These are phyloP conservation scores for Carollia perspicillata DNA, from an alignment of 2,113 vertebrate species.

Conservation along the genomic window DNA sequence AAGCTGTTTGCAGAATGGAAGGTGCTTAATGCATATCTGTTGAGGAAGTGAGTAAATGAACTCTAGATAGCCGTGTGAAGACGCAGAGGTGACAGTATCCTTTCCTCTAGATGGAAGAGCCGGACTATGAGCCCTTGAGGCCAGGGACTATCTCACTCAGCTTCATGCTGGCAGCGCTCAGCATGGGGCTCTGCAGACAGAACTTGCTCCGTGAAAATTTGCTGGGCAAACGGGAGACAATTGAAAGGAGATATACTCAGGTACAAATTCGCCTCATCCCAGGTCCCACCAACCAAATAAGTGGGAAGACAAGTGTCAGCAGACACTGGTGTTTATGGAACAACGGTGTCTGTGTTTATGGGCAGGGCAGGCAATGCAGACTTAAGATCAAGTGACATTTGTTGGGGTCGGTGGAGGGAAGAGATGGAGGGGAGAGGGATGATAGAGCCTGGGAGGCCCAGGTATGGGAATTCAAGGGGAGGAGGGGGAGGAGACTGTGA, in stretches of 20 bases:
- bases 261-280: not conserved
- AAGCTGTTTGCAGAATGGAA: not conserved
- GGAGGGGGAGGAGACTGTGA: not conserved
- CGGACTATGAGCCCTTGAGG: not conserved
- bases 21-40: not conserved
- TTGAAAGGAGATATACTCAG: not conserved
- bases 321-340: not conserved
- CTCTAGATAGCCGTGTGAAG: not conserved
- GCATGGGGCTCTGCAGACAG: not conserved
- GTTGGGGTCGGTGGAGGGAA: not conserved
- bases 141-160: not conserved
- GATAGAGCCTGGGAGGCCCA: not conserved
- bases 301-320: not conserved
- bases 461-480: not conserved
- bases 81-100: not conserved
- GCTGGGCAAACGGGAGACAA: not conserved
- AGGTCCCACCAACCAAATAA: not conserved
- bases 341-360: not conserved
- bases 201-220: not conserved
- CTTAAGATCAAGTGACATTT: not conserved
- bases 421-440: no score
- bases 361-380: not conserved
- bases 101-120: not conserved
- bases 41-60: not conserved
- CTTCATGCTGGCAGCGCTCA: no score